Base-by-base conservation (phyloP, 1,140 invertebrate species). In the Drosophila kikkawai region DNA sequence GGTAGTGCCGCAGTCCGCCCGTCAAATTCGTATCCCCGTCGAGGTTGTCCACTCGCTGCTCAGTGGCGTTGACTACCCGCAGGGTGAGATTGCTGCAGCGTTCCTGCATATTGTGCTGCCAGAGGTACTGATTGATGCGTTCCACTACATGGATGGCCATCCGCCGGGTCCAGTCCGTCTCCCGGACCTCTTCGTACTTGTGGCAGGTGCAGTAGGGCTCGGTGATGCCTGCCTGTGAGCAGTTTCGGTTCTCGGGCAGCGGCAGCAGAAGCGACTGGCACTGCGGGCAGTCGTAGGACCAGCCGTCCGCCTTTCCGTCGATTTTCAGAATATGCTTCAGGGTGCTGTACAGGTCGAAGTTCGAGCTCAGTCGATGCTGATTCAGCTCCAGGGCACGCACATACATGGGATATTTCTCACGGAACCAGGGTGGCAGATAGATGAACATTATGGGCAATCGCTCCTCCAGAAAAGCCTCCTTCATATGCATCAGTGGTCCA, bases 401-500 rank as follows among this genome's bases (percentile, higher is more conserved):
- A 3, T 95, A 94, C 15, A 94, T 76, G 0, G 95, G 95, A 91
- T 96, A 95, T 50, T 95, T 93, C 7, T 94, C 60, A 11, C 93
- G 93, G 82, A 97, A 98, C 94, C 95, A 96, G 45, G 95, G 93
- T 0, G 98, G 98, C n/a, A 98, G 64, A 51, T 95, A 94, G 4
- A 98, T 93, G 71, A 96, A 96, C 44, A 98, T 94, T 80, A 98
- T 97, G 0, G 98, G 98, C 29, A 99, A 91, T 37, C 97, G 93
- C 91, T 99, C 98, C 92, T 99, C 98, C 97, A 94, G 92, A 96
- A 81, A 96, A 0, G 98, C 98, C 61, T 96, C 95, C 80, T 75
- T n/a, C 64, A 91, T 57, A 50, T 94, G 91, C 37, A 96, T 88
- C 19, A 98, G 94, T 5, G 93, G 93, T 11, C 98, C 98, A 93